Conservation (phyloP, 2,797 vertebrate species). For the Pipistrellus pygmaeus region DNA sequence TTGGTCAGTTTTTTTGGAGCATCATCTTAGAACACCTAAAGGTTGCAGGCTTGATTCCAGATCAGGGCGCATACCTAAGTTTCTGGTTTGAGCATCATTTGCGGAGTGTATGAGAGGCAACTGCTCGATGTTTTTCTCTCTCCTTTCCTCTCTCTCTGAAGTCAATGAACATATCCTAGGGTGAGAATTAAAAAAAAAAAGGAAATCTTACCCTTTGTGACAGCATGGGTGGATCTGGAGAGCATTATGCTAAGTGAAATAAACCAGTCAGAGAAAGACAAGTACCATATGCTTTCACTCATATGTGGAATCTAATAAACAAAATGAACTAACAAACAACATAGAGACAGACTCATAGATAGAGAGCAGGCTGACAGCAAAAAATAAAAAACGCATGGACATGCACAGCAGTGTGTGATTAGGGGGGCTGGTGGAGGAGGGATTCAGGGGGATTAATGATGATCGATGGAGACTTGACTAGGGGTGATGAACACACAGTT, state of each 20-base stretch:
- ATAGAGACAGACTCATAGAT: neutral
- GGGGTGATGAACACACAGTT: neutral
- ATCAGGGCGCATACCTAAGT: neutral
- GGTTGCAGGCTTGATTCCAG: neutral
- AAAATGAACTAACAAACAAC: neutral
- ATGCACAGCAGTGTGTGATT: neutral
- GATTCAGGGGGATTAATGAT: neutral
- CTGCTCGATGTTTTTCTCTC: neutral
- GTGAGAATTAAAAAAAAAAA: neutral
- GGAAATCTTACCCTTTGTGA: neutral
- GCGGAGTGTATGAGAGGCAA: neutral
- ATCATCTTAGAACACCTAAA: neutral
- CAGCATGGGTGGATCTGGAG: neutral
- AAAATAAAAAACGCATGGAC: neutral
- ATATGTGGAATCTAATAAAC: neutral
- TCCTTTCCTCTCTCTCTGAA: neutral
- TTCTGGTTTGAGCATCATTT: neutral
- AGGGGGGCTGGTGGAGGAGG: neutral
- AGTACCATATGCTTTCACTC: neutral
- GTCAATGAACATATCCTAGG: neutral
- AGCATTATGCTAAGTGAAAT: neutral
- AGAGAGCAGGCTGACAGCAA: neutral
- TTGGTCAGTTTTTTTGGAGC: neutral
- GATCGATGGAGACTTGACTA: neutral
- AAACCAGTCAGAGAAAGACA: neutral